phyloP scores from a whole-genome alignment of 2,113 vertebrate genomes.

The Odontesthes bonariensis region DNA sequence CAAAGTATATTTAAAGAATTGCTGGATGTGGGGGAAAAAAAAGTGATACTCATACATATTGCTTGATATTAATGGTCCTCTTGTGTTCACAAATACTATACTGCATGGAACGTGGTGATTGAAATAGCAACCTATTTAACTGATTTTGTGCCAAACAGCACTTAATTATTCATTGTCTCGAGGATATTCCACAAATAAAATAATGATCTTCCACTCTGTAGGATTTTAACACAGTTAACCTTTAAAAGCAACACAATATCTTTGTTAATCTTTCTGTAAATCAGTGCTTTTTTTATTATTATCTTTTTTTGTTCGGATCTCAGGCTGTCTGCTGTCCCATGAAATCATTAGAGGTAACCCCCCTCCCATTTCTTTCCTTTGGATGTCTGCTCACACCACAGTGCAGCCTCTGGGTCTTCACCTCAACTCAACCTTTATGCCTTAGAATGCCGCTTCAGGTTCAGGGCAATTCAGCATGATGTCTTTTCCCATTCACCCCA shows the following conservation, averaged over 20 bases:
- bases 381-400: neutral
- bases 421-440: neutral
- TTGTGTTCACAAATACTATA: neutral
- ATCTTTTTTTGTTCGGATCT: no score
- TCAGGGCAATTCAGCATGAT: neutral
- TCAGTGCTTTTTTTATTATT: no score
- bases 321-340: no score
- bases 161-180: neutral
- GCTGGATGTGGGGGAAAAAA: neutral
- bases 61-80: neutral
- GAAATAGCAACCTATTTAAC: neutral
- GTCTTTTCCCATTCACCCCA: slow-evolving; percentile 1
- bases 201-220: no score
- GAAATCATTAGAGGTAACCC: no score
- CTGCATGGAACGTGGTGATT: neutral
- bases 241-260: no score
- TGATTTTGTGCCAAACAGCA: no score
- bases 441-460: neutral
- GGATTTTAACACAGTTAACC: no score
- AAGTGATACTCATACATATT: neutral
- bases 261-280: no score
- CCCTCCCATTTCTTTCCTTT: neutral
- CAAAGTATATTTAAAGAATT: slow-evolving; percentile 22
- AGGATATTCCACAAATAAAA: neutral
- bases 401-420: neutral